Evolutionary conservation across 1,140 invertebrate species (phyloP).

Genomic region (Laupala kohalensis): DNA sequence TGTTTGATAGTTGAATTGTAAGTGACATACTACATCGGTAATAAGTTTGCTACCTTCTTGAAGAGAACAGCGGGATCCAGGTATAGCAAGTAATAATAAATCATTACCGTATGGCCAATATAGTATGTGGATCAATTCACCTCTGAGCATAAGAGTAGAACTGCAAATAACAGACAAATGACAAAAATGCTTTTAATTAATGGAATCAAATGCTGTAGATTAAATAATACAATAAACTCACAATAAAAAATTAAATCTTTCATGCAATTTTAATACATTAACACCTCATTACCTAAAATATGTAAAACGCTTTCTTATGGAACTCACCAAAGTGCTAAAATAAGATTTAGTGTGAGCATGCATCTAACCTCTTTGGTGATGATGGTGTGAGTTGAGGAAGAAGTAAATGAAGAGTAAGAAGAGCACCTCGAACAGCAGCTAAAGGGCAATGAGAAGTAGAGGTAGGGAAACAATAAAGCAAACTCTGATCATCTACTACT

Average conservation of each 20-base stretch:
- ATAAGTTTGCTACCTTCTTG: conserved; percentile 34
- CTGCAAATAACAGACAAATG: conserved; percentile 23
- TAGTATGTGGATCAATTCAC: conserved; percentile 38
- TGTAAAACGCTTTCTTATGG: not conserved
- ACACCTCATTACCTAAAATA: no score
- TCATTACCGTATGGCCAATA: conserved; percentile 39
- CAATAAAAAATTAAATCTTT: no score
- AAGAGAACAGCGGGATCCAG: conserved; percentile 30
- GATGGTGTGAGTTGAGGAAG: conserved; percentile 42
- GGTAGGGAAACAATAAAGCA: conserved; percentile 50
- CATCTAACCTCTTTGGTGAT: conserved; percentile 33
- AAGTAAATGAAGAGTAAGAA: conserved; percentile 52
- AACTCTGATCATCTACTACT: conserved; percentile 42
- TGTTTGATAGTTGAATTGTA: conserved; percentile 37
- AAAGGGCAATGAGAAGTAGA: conserved; percentile 42
- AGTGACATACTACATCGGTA: conserved; percentile 31
- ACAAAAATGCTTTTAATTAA: no score
- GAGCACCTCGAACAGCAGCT: conserved; percentile 46
- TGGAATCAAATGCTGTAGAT: no score
- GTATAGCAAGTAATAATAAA: conserved; percentile 36
- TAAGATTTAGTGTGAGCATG: not conserved
- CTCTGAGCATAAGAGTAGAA: conserved; percentile 38
- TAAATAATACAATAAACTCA: no score
- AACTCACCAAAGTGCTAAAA: conserved; percentile 1
- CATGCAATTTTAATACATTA: no score